Conservation (phyloP, 2,113 vertebrate species). For the Rhineura floridana region DNA sequence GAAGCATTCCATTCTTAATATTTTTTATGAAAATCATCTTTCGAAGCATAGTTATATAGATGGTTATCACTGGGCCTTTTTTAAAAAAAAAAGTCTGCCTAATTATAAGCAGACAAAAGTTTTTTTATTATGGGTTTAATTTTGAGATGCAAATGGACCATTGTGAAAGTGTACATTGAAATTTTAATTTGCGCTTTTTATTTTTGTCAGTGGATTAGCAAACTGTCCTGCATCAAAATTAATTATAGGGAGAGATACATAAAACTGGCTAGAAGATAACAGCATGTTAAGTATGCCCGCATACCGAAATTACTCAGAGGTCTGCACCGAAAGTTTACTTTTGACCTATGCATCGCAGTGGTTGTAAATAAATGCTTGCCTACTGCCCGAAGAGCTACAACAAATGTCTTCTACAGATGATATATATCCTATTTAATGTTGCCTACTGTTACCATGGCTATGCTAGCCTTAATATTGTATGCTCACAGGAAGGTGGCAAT, state of each 20-base stretch:
- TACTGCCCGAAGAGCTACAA: constrained; percentile 44
- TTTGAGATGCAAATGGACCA: constrained; percentile 70
- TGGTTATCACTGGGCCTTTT: constrained; percentile 66
- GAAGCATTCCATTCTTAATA: constrained; percentile 61
- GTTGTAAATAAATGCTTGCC: constrained; percentile 41
- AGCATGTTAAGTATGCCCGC: not conserved
- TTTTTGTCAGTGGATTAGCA: constrained; percentile 68
- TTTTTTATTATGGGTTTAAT: constrained; percentile 75
- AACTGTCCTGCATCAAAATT: constrained; percentile 57
- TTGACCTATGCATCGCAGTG: constrained; percentile 51
- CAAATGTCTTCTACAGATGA: constrained; percentile 17
- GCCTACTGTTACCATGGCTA: constrained; percentile 77
- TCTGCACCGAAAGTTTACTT: constrained; percentile 46
- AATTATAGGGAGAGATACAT: constrained; percentile 60
- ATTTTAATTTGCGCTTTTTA: constrained; percentile 69
- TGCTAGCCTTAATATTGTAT: constrained; percentile 70
- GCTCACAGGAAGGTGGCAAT: constrained; percentile 81
- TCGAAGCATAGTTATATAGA: constrained; percentile 74
- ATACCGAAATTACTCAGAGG: constrained; percentile 58
- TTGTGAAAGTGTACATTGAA: constrained; percentile 65
- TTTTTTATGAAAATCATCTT: constrained; percentile 31
- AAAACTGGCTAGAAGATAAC: constrained; percentile 61
- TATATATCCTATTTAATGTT: constrained; percentile 60
- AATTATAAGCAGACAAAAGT: constrained; percentile 76
- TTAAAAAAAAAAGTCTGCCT: constrained; percentile 70